Base-by-base conservation (phyloP, 2,888 invertebrate genomes). In the Horisme vitalbata region DNA sequence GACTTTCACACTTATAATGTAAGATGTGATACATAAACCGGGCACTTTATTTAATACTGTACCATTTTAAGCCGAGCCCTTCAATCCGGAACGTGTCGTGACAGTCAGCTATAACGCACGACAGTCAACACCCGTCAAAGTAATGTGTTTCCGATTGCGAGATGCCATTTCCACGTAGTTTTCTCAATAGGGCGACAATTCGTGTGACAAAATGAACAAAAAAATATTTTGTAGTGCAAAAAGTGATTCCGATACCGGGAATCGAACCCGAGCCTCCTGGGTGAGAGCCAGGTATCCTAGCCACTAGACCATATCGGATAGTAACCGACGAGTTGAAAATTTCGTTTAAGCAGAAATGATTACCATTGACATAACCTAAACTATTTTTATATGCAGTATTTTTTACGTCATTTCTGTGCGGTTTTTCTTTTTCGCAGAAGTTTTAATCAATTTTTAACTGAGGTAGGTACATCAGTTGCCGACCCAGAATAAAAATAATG, bases 251-350 rank as follows among this genome's bases (percentile, higher is more conserved):
- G 85, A 83, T 90, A 90, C 90, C 90, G 90, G 90, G 89, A 90
- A 90, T 90, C 88, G 90, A 91, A 91, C 90, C 91, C 90, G 91
- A 86, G 89, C 90, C 90, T 90, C 92, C 92, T 92, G 92, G 92
- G 91, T 92, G 92, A 92, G 91, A 92, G 92, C 92, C 92, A 92
- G 92, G 92, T 92, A 92, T 92, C 92, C 92, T 92, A 92, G 92
- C 92, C 92, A 92, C 92, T 92, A 92, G 92, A 92, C 91, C 90
- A 91, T 91, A 91, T 71, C 73, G 71, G 71, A 71, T 67, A 2
- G n/a, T 61, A 9, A 0, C 0, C 0, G 0, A 0, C 0, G 0
- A 0, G 0, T 0, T 0, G 7, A 65, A 67, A 57, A 47, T 52
- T 2, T 10, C 5, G 4, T 30, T n/a, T 5, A n/a, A 12, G n/a